These are phyloP conservation scores for Biston betularia DNA, from an alignment of 2,888 invertebrate genomes.

Conservation along the genomic window DNA sequence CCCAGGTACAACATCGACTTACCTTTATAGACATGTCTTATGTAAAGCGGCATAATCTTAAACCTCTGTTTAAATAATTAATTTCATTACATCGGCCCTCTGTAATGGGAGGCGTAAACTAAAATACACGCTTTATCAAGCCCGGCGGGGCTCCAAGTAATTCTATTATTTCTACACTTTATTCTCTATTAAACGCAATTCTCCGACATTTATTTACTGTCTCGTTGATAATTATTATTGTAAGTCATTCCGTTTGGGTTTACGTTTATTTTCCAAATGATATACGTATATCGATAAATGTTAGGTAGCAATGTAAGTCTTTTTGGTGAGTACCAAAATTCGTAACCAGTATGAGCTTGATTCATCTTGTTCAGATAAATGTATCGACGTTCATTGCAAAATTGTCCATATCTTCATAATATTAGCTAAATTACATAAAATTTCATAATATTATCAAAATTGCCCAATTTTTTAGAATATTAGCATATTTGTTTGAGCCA, in stretches of 20 bases:
- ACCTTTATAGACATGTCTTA: not conserved
- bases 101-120: constrained; percentile 5
- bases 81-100: constrained; percentile 2
- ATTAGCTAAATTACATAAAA: too few species aligned
- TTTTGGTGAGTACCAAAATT: too few species aligned
- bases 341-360: too few species aligned
- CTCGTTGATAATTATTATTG: not conserved
- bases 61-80: constrained; percentile 9
- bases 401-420: too few species aligned
- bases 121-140: constrained; percentile 7
- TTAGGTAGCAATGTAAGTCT: too few species aligned
- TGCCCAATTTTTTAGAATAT: too few species aligned
- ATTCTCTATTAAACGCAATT: constrained; percentile 2
- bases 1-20: not conserved
- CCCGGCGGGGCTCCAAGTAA: constrained; percentile 4
- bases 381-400: too few species aligned
- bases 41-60: not conserved
- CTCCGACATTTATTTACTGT: not conserved
- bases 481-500: too few species aligned
- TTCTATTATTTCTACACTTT: constrained; percentile 14
- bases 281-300: too few species aligned
- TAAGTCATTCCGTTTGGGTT: not conserved
- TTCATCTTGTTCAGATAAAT: too few species aligned
- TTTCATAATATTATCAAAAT: too few species aligned
- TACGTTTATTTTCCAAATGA: not conserved